phyloP scores from a whole-genome alignment of 2,888 invertebrate species.

The Chirona hameri region DNA sequence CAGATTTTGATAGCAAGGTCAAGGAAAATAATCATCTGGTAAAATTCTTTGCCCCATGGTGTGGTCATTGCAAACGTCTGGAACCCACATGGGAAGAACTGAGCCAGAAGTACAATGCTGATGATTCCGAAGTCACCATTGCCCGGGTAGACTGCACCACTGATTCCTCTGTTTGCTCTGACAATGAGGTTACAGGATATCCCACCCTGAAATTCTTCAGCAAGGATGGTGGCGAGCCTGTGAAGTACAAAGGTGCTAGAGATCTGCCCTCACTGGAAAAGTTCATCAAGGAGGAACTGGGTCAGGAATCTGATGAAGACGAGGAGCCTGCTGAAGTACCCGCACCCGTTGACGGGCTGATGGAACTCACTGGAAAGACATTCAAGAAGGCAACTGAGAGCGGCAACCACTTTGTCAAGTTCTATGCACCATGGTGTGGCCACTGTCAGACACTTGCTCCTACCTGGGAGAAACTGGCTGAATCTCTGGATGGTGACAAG shows the following conservation, averaged over 20 bases:
- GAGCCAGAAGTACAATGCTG: slow-evolving; percentile 40
- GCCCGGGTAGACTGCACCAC: slow-evolving; percentile 76
- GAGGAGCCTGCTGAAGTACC: slow-evolving; percentile 50
- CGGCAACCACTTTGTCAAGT: slow-evolving; percentile 83
- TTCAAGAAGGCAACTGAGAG: slow-evolving; percentile 41
- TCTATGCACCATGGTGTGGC: slow-evolving; percentile 89
- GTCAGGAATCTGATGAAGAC: slow-evolving; percentile 41
- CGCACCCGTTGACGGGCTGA: slow-evolving; percentile 59
- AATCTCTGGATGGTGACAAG: slow-evolving; percentile 61
- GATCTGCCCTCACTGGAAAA: slow-evolving; percentile 70
- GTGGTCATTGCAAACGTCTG: slow-evolving; percentile 75
- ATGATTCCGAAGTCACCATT: slow-evolving; percentile 61
- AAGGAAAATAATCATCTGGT: slow-evolving; percentile 73
- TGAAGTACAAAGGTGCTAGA: slow-evolving; percentile 72
- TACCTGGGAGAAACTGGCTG: slow-evolving; percentile 76
- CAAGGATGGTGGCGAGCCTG: slow-evolving; percentile 59
- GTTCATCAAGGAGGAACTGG: slow-evolving; percentile 71
- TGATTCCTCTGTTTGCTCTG: slow-evolving; percentile 64
- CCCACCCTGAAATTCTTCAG: slow-evolving; percentile 71
- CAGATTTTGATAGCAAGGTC: slow-evolving; percentile 29
- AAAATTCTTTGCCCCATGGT: slow-evolving; percentile 91
- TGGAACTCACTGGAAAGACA: slow-evolving; percentile 54
- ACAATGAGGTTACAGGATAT: slow-evolving; percentile 70
- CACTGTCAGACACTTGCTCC: slow-evolving; percentile 81
- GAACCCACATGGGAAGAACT: slow-evolving; percentile 72